Conservation (phyloP, 2,888 invertebrate species). For the Arenicola marina region DNA sequence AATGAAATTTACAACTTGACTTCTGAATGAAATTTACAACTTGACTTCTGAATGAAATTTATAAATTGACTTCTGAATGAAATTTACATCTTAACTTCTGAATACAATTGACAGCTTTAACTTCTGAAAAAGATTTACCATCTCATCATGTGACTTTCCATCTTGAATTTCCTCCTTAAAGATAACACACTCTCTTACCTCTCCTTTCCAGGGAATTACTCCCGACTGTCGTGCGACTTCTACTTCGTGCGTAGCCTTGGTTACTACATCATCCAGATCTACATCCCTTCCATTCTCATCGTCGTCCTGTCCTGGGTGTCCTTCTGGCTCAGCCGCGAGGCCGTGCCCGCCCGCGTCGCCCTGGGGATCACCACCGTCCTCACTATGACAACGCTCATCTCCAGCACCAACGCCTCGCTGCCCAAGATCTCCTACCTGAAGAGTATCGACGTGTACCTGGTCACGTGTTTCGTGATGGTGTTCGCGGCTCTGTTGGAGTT, state of each 20-base stretch:
- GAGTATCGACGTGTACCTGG: conserved; percentile 89
- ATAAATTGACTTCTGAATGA: no score
- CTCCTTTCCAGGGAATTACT: conserved; percentile 53
- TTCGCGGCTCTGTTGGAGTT: conserved; percentile 97
- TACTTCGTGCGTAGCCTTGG: conserved; percentile 81
- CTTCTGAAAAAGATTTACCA: no score
- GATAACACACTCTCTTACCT: no score
- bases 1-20: no score
- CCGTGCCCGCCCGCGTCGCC: conserved; percentile 58
- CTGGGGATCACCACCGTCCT: conserved; percentile 59
- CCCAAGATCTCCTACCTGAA: conserved; percentile 60
- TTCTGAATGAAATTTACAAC: no score
- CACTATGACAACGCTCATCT: conserved; percentile 61
- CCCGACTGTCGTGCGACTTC: conserved; percentile 66
- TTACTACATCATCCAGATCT: conserved; percentile 68
- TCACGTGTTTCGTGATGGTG: conserved; percentile 98
- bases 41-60: no score
- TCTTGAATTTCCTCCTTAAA: no score
- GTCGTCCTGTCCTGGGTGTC: conserved; percentile 74
- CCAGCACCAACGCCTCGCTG: conserved; percentile 56
- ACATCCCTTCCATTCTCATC: conserved; percentile 64
- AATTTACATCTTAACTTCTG: no score
- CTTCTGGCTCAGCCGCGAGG: conserved; percentile 62
- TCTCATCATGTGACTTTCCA: no score
- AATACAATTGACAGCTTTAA: no score